Base-by-base conservation (phyloP, 1,140 invertebrate genomes). In the Diachasmimorpha longicaudata region DNA sequence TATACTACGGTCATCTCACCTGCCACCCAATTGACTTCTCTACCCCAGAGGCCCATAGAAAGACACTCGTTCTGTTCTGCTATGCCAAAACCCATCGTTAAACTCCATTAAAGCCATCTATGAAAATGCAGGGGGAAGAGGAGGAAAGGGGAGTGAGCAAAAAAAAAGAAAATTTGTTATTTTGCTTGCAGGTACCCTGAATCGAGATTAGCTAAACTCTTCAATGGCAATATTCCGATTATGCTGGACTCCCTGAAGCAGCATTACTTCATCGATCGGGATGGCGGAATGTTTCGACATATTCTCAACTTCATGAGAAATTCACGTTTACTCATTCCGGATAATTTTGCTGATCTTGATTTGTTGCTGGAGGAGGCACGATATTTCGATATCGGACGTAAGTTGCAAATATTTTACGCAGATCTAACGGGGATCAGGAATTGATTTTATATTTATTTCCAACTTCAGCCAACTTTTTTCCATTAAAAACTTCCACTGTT, bases 221-320 rank as follows among this genome's bases (percentile, higher is more conserved):
- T 99, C 89, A 98, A 98, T 84, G 98, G 97, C n/a, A 94, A 93
- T 79, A 97, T 98, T 81, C 97, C 98, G 0, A 98, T 99, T 79
- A 97, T 99, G 3, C 88, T 99, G 82, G 98, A 99, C 85, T 97
- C 95, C 4, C 89, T 99, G 79, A 99, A 99, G 86, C 98, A 99
- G 85, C 98, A 99, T 85, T 99, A 99, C 87, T 99, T 99, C 90
- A 98, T 99, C 79, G 97, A 99, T 89, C 92, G 97, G 76, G 97
- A 98, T 83, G 97, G 97, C 0, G 95, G 94, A 67, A 97, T 98
- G 95, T 99, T 98, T 89, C 92, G 97, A 19, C 96, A 98, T 87
- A 96, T 99, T 83, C 90, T 99, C 25, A 99, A 99, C 90, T 99
- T 97, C 87, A 93, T 99, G 92, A 92, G 98, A 80, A 97, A 97